Base-by-base conservation (phyloP, 2,113 vertebrate genomes). In the Sula dactylatra region DNA sequence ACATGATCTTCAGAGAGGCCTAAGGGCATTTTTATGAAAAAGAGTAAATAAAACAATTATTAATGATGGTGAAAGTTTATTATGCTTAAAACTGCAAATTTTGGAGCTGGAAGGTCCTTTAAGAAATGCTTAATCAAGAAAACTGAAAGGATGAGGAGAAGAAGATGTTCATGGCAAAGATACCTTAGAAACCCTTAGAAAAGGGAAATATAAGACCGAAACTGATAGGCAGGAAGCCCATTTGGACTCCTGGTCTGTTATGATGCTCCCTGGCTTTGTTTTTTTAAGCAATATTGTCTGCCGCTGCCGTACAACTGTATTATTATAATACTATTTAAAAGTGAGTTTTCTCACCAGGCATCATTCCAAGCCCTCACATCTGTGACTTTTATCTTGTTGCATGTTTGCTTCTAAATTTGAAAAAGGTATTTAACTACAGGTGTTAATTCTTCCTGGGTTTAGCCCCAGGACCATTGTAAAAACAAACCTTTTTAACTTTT, bases 361-460 rank as follows among this genome's bases (percentile, higher is more conserved):
- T 78, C 91, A 88, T 95, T 97, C 95, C 96, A 97, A 97, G 80
- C 74, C 70, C 72, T 94, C 93, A 94, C 91, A 97, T 96, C 96
- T 96, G 93, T 97, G 92, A 90, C 89, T 96, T 97, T 97, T 97
- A 98, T 97, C 97, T 95, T 88, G 83, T 77, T 96, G 93, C 88
- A 94, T 77, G 88, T 94, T 96, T 96, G 89, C 88, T 96, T 93
- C 94, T 97, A 94, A 81, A 95, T 95, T 90, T 97, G 91, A 97
- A 96, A 94, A 86, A 96, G 54, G 72, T 95, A 92, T 97, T 97
- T 97, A 97, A 65, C 91, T 97, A 97, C 96, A 97, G 97, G 95
- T 97, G 96, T 96, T 97, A 97, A 96, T 97, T 97, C 87, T 93
- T 94, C 82, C 36, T 4, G 10, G 82, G 54, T 97, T 95, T 98